Base-by-base conservation (phyloP, 2,113 vertebrate genomes). In the Dolichallabes microphthalmus region DNA sequence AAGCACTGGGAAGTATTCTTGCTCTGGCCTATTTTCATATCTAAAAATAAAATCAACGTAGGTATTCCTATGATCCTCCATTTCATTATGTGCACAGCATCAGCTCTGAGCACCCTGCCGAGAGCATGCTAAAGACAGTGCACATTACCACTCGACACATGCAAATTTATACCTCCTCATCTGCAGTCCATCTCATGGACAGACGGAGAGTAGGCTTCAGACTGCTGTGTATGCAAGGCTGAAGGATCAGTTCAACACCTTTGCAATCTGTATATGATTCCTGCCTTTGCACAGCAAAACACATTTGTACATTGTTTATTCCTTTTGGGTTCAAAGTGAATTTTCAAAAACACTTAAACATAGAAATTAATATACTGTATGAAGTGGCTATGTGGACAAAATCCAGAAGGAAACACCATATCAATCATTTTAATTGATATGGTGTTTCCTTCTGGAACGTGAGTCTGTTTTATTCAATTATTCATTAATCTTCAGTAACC, bases 31-130 rank as follows among this genome's bases (percentile, higher is more conserved):
- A 83, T 87, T 79, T 88, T 88, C 60, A 81, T 22, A 80, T 89
- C 82, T 90, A 80, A 88, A 91, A 88, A 6, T 20, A 81, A 81
- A 91, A 88, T 68, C 61, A 84, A 45, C 84, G 58, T 12, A 76
- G 69, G 81, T 4, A 1, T 87, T 78, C 61, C 30, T 35, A 20
- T 83, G 61, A 86, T 57, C 39, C 79, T 55, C 32, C 6, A 60
- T 69, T 86, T 86, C 66, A 77, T 87, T 85, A 88, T 82, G 78
- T 77, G 77, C 63, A 82, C 82, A 53, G 63, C 35, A 63, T 63
- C 27, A 30, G 32, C 12, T n/a, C 53, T 22, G 17, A 50, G 30
- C 53, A 74, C 9, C 52, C 82, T 61, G 77, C 55, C 22, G 12
- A 22, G 39, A 58, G 77, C 60, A 83, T 50, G 82, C 68, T 69